phyloP scores from a whole-genome alignment of 2,113 vertebrate genomes.

The Ochotona princeps region DNA sequence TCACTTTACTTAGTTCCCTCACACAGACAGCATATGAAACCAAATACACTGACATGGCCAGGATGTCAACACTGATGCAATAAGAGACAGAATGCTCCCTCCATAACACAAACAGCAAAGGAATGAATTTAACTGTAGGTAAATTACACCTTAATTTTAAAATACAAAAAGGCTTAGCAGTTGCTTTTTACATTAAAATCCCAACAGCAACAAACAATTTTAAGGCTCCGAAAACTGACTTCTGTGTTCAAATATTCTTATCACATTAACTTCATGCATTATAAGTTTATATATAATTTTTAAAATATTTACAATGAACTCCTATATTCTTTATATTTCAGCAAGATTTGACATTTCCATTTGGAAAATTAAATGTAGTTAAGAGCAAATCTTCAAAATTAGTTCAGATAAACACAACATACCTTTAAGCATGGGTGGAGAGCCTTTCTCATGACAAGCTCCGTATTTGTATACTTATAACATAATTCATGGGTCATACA shows the following conservation, averaged over 20 bases:
- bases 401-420: constrained; percentile 7
- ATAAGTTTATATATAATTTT: constrained; percentile 12
- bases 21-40: neutral
- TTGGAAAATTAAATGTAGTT: constrained; percentile 41
- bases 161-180: neutral
- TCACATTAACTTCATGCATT: constrained; percentile 19
- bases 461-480: no score
- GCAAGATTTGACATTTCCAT: neutral
- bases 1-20: neutral
- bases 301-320: neutral
- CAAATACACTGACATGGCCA: constrained; percentile 1
- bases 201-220: constrained; percentile 11
- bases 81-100: neutral
- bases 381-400: neutral
- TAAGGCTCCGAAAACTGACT: neutral
- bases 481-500: no score
- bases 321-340: neutral
- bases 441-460: no score
- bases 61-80: neutral
- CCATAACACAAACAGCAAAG: neutral
- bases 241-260: constrained; percentile 33
- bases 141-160: neutral
- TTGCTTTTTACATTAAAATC: constrained; percentile 15
- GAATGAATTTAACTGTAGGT: neutral
- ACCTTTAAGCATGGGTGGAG: neutral